Percentiles rank a stretch among this genome's conserved stretches.
Conservation (phyloP, 2,888 invertebrate genomes). For the Elegia similella region DNA sequence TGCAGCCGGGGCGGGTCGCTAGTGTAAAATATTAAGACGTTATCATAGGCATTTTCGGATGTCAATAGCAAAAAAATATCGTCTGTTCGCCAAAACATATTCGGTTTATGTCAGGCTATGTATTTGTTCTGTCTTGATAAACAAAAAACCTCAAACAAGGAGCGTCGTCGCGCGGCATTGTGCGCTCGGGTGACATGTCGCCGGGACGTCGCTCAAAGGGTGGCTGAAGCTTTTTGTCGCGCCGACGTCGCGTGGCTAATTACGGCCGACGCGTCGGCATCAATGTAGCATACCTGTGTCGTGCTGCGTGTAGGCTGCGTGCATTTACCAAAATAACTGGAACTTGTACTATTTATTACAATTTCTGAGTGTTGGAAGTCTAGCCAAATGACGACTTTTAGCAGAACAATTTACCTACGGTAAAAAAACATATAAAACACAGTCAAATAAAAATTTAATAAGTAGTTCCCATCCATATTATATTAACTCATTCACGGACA, state of each 20-base stretch:
- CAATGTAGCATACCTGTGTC: constrained; percentile 47
- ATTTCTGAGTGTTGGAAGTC: constrained; percentile 5
- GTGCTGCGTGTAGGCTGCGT: constrained; percentile 25
- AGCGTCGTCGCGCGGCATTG: background rate
- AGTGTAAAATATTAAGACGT: too few relatives aligned
- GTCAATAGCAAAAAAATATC: too few relatives aligned
- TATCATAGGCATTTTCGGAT: too few relatives aligned
- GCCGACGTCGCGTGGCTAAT: constrained; percentile 50
- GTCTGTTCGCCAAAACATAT: background rate
- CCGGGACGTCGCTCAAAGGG: constrained; percentile 36
- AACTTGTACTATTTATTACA: background rate
- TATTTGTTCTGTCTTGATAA: background rate
- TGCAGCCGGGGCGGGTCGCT: too few relatives aligned
- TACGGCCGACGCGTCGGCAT: constrained; percentile 49
- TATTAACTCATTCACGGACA: too few relatives aligned
- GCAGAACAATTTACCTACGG: too few relatives aligned
- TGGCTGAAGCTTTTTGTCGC: constrained; percentile 43
- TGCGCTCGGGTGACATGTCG: constrained; percentile 27
- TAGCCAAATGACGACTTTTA: too few relatives aligned
- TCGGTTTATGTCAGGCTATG: background rate
- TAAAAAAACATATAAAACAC: too few relatives aligned
- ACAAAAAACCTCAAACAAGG: background rate
- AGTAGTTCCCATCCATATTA: too few relatives aligned
- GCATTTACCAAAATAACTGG: constrained; percentile 18
- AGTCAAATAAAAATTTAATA: too few relatives aligned